Conservation (phyloP, 2,797 vertebrate genomes). For the Pseudochirops cupreus region DNA sequence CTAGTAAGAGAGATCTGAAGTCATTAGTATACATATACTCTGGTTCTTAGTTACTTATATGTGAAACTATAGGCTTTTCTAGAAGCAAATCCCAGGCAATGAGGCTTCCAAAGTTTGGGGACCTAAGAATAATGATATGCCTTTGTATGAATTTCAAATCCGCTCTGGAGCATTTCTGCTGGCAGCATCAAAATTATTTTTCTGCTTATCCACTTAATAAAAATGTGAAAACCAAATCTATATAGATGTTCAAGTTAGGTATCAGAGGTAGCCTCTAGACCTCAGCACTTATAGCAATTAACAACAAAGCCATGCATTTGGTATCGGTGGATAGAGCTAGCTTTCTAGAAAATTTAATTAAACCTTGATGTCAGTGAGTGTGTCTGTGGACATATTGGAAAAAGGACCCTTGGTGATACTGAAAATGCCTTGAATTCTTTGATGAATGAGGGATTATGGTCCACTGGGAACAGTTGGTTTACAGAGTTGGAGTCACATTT, state of each 20-base stretch:
- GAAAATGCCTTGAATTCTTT: not conserved
- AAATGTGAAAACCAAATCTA: not conserved
- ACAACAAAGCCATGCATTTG: not conserved
- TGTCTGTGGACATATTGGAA: not conserved
- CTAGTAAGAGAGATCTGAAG: too few species aligned
- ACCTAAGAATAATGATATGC: not conserved
- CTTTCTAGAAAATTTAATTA: not conserved
- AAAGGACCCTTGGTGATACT: not conserved
- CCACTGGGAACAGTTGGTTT: not conserved
- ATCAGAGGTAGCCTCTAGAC: not conserved
- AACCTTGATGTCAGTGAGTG: not conserved
- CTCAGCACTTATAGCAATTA: not conserved
- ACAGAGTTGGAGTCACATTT: not conserved
- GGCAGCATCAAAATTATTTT: not conserved
- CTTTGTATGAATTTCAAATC: not conserved
- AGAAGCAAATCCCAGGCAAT: not conserved
- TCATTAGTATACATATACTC: not conserved
- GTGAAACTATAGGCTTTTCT: not conserved
- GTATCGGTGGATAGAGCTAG: not conserved
- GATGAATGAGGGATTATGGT: not conserved
- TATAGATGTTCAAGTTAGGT: not conserved
- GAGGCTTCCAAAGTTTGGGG: not conserved
- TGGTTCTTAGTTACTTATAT: not conserved
- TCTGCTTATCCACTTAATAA: not conserved
- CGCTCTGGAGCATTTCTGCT: not conserved